Evolutionary conservation across 2,797 vertebrate species (phyloP), one percentile per base, ranked within the genome.

Genomic region (Eutrigla gurnardus): DNA sequence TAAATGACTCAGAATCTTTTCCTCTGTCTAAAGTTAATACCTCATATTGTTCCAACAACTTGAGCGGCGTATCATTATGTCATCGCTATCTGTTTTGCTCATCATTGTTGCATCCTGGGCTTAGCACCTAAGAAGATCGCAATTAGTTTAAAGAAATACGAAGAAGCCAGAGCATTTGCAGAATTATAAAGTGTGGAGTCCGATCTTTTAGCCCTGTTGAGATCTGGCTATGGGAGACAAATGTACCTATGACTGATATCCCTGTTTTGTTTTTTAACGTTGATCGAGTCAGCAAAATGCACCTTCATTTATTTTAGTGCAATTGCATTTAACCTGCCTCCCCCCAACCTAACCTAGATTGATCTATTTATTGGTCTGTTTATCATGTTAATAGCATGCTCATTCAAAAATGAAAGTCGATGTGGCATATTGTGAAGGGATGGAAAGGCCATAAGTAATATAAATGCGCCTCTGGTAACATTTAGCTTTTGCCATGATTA

Each of bases 321-420:
- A 80, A 63, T 70, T 45, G 55, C 54, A 75, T 78, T 65, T 54
- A 75, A 37, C 57, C 36, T 25, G 60, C 61, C 42, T 45, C 11
- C 42, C 49, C 11, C 8, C 12, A 35, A 74, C 47, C 57, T 7
- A 0, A 59, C 49, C 67, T 50, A 50, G 33, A 57, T 45, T 66
- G 47, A 83, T 77, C 59, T 42, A 14, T 75, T 86, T 67, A 77
- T 75, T 54, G 42, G 69, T 33, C 54, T 37, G 35, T 83, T 71
- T 65, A 65, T 82, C 77, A 76, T 64, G 61, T 77, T 80, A 55
- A 88, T 57, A 47, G 65, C 72, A n/a, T 11, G 47, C 15, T 73
- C 25, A 2, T 40, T 35, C 3, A 5, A 49, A 55, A 77, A 36
- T 25, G 25, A 25, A 25, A 25, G n/a, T 50, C 25, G 47, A 17